Percentiles rank a stretch among this genome's conserved stretches.
These are phyloP conservation scores for Dreissena rostriformis DNA, from an alignment of 1,140 invertebrate genomes.

Conservation along the genomic window DNA sequence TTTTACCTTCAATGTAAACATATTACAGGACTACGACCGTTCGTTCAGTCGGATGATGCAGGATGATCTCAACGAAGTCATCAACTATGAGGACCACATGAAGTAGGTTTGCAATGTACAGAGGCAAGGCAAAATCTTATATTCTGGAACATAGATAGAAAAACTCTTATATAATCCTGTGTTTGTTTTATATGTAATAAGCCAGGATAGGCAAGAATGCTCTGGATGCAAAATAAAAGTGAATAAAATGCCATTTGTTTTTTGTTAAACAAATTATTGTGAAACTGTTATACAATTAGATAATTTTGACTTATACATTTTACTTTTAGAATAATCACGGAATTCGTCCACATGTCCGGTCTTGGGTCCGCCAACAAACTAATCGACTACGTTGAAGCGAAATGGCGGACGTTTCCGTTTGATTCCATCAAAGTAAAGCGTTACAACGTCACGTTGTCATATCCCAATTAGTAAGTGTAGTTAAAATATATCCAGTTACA, in stretches of 20 bases:
- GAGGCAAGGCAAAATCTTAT: no score
- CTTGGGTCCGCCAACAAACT: conserved; percentile 68
- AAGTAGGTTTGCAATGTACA: conserved; percentile 21
- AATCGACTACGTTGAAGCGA: conserved; percentile 65
- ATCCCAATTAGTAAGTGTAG: conserved; percentile 70
- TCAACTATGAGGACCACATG: conserved; percentile 54
- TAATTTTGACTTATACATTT: conserved; percentile 1
- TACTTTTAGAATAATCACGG: conserved; percentile 64
- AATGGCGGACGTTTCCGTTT: conserved; percentile 69
- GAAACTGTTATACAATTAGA: neutral
- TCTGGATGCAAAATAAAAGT: no score
- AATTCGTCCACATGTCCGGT: conserved; percentile 69
- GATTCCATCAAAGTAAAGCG: conserved; percentile 69
- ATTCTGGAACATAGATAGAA: no score
- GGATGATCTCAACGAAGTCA: conserved; percentile 36
- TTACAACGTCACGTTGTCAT: conserved; percentile 72
- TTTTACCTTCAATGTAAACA: no score
- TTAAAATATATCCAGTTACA: no score
- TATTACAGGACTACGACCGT: conserved; percentile 46
- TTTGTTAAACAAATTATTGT: neutral
- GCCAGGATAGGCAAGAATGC: neutral
- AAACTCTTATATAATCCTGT: no score
- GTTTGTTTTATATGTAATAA: neutral
- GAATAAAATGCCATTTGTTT: no score
- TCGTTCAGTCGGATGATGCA: conserved; percentile 47